Base-by-base conservation (phyloP, 2,888 invertebrate genomes). In the Vandiemenella viatica region DNA sequence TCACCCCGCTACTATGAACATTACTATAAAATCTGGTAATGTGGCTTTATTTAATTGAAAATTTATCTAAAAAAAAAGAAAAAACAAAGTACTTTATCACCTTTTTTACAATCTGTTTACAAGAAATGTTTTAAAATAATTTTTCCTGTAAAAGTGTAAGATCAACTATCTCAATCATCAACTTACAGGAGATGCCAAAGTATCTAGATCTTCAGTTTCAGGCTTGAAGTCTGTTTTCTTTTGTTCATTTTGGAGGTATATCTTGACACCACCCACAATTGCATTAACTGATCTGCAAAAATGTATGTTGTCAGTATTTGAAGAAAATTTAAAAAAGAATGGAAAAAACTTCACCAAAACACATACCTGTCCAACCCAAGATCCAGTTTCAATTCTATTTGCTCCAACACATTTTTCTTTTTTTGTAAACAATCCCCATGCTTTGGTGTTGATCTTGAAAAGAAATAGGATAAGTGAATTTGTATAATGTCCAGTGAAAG, bases 161-260 rank as follows among this genome's bases (percentile, higher is more conserved):
- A 10, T 8, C 32, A 8, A 32, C 13, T 32, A 32, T 32, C 8
- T 32, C 13, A 8, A 32, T 8, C 13, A 32, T 32, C 8, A 32
- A 66, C 72, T 73, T 72, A 88, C 89, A 37, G 81, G 71, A 15
- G 93, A 89, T 3, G 85, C 82, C 23, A 89, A 70, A 0, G 88
- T 89, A 61, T 96, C 87, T 52, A 71, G 64, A 62, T 88, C 86
- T n/a, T n/a, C n/a, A 1, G 82, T 82, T 60, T 90, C 90, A 0
- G 89, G 88, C 59, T 83, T 87, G 61, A 86, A 97, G 67, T 97
- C 97, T 0, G 84, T 85, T 66, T 93, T 95, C 67, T 87, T 91
- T 68, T 98, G 97, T 63, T 97, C 95, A 1, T 79, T 79, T 65
- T 89, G 86, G 17, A 98, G 71, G 59, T 92, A 83, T 48, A 87